A percentile compares a stretch with the other conserved stretches of the same genome.
Conservation (phyloP, 1,140 invertebrate genomes). For the Anthonomus grandis region DNA sequence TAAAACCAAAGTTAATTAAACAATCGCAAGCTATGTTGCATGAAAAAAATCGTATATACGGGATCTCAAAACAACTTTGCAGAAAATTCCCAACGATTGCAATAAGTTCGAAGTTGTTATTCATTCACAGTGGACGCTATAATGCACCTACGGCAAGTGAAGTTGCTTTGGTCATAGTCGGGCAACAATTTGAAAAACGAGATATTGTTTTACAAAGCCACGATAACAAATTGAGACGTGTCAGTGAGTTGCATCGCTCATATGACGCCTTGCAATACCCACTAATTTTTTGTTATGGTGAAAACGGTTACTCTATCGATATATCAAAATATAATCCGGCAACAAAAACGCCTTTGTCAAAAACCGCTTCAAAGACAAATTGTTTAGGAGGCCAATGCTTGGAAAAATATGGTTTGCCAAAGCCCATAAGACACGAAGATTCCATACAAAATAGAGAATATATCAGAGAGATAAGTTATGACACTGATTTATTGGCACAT, state of each 20-base stretch:
- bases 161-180: conserved; percentile 44
- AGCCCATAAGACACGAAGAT: too few species aligned
- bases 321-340: too few species aligned
- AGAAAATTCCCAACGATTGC: conserved; percentile 39
- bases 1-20: conserved; percentile 30
- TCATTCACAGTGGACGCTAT: conserved; percentile 48
- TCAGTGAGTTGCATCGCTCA: conserved; percentile 47
- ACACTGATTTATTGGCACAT: too few species aligned
- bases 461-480: too few species aligned
- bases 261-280: conserved; percentile 54
- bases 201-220: conserved; percentile 29
- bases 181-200: conserved; percentile 37
- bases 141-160: conserved; percentile 51
- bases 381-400: too few species aligned
- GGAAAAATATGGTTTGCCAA: too few species aligned
- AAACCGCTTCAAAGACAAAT: too few species aligned
- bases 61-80: conserved; percentile 41
- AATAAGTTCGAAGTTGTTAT: conserved; percentile 44
- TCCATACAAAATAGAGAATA: too few species aligned
- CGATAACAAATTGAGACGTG: conserved; percentile 38
- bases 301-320: conserved; percentile 53
- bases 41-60: conserved; percentile 36
- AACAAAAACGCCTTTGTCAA: too few species aligned
- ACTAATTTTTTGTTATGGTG: conserved; percentile 51
- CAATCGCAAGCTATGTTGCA: conserved; percentile 40